Evolutionary conservation across 2,113 vertebrate genomes (phyloP).

Genomic region (Hemiprocne comata): DNA sequence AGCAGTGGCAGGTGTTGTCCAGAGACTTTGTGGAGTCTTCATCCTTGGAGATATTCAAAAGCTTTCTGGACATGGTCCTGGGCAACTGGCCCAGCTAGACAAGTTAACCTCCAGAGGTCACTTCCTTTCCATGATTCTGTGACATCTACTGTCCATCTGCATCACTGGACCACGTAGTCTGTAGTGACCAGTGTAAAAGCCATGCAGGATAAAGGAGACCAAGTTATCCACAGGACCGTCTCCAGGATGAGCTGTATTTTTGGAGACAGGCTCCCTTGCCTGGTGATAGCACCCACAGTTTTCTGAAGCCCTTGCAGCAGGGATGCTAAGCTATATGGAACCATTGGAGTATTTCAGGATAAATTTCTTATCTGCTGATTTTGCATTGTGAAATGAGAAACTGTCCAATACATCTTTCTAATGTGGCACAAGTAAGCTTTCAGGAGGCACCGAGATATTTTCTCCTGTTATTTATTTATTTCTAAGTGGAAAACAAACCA

Average conservation of each 20-base stretch:
- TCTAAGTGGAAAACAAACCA: not conserved
- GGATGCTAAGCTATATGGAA: not conserved
- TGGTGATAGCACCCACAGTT: not conserved
- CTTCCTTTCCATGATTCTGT: not conserved
- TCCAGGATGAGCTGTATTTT: not conserved
- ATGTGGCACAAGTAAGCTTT: not conserved
- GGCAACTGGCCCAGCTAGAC: too few relatives aligned
- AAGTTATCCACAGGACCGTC: not conserved
- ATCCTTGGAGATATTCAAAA: not conserved
- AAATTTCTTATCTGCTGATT: not conserved
- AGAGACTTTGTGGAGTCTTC: not conserved
- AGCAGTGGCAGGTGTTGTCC: not conserved
- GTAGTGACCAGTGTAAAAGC: not conserved
- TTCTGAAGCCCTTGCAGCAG: not conserved
- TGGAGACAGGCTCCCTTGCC: not conserved
- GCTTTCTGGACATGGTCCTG: not conserved
- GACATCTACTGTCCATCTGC: not conserved
- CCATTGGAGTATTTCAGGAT: rapidly evolving
- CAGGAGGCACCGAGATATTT: not conserved
- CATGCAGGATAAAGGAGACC: not conserved
- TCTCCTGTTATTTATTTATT: not conserved
- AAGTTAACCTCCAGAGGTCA: not conserved
- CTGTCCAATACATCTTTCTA: not conserved
- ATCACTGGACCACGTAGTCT: rapidly evolving
- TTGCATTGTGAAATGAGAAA: not conserved